A percentile compares a stretch with the other conserved stretches of the same genome.
Evolutionary conservation across 2,888 invertebrate genomes (phyloP).

Genomic region (Nasonia oneida): DNA sequence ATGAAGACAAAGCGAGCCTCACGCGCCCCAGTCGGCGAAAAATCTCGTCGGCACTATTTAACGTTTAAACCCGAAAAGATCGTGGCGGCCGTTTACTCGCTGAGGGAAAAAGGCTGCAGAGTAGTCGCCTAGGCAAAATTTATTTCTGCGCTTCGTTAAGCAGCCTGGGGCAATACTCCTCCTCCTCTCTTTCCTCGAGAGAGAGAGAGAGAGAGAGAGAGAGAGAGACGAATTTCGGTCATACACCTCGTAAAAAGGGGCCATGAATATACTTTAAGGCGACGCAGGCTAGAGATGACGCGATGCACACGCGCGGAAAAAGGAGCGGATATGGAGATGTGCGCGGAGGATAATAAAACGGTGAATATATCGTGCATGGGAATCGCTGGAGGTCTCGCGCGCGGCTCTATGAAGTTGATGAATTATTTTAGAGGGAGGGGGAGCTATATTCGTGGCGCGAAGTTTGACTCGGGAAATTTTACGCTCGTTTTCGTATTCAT

Average conservation of each 20-base stretch:
- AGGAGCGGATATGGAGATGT: not conserved
- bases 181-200: not conserved
- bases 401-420: constrained; percentile 18
- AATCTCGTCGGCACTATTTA: constrained; percentile 33
- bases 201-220: too few relatives aligned
- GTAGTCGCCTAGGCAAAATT: constrained; percentile 44
- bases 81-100: not conserved
- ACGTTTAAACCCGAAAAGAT: constrained; percentile 29
- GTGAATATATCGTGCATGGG: constrained; percentile 10
- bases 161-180: constrained; percentile 12
- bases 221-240: constrained; percentile 44
- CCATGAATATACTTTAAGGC: constrained; percentile 47
- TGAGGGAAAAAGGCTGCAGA: not conserved
- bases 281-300: constrained; percentile 16
- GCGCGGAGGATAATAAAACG: constrained; percentile 44
- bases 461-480: not conserved
- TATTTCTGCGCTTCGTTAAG: constrained; percentile 59
- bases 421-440: constrained; percentile 35
- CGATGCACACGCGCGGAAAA: constrained; percentile 5
- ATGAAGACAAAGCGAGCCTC: constrained; percentile 4
- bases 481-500: not conserved
- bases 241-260: constrained; percentile 57
- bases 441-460: not conserved
- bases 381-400: constrained; percentile 11
- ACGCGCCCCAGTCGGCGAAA: not conserved